Base-by-base conservation (phyloP, 2,888 invertebrate genomes). In the Rotaria magnacalcarata region DNA sequence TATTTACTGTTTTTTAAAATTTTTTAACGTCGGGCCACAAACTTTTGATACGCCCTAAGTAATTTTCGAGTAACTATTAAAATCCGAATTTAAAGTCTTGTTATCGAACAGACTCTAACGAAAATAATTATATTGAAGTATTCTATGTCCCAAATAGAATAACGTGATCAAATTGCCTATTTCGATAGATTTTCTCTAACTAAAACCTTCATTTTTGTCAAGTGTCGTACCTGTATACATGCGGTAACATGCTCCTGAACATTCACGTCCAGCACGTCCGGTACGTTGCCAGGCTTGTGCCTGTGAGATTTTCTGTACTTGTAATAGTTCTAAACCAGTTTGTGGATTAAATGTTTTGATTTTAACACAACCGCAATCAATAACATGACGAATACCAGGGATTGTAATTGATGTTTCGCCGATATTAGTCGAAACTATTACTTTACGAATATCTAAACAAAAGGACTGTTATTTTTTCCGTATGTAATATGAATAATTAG, bases 241-340 rank as follows among this genome's bases (percentile, higher is more conserved):
- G 85, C 97, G 93, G 92, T 96, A 97, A 90, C 96, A 96, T 88
- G 92, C 92, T 58, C 97, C 97, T 87, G 95, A 88, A 7, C 89
- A 93, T 89, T 96, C 95, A 87, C 97, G 93, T 41, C 96, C 97
- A 21, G 96, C 96, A 88, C 97, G 93, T 0, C 97, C 97, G 21
- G 95, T 94, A 88, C 97, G 93, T 92, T 97, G 97, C 94, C 95
- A 94, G 21, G 95, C 95, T 91, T 97, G 96, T 56, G 96, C 96
- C 91, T 95, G 95, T 41, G 97, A 95, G 89, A 96, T 94, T 89
- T 93, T 92, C 87, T 94, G 94, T 56, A 96, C 94, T 89, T 94
- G 94, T 87, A 97, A 92, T 50, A 95, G 92, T 91, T 97, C 96
- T 88, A 96, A 92, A 8, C 96, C 95, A 43, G 95, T 95, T 43